Evolutionary conservation across 2,113 vertebrate genomes (phyloP).

Genomic region (Actenoides hombroni): DNA sequence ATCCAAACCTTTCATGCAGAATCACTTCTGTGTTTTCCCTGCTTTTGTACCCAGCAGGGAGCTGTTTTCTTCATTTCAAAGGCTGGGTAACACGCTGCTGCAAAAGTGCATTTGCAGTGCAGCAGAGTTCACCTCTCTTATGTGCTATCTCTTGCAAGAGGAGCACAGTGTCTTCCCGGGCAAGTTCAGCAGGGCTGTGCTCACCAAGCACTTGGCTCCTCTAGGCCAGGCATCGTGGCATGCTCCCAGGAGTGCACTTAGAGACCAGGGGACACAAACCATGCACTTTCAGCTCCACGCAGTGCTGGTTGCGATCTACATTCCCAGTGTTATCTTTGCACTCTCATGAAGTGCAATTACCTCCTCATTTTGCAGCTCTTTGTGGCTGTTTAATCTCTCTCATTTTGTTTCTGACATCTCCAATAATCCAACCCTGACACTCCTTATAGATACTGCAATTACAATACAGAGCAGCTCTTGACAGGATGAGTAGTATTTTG

Average conservation of each 20-base stretch:
- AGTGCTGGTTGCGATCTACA: background rate
- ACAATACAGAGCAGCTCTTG: slow-evolving; percentile 3
- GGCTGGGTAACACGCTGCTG: background rate
- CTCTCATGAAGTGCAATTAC: slow-evolving; percentile 35
- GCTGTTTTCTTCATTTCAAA: background rate
- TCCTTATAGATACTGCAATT: slow-evolving; percentile 28
- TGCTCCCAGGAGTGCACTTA: background rate
- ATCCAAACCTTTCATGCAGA: background rate
- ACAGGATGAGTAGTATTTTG: slow-evolving; percentile 21
- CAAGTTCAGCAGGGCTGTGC: background rate
- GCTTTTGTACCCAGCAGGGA: background rate
- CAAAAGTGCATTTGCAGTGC: background rate
- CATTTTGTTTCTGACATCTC: slow-evolving; percentile 57
- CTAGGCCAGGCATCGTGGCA: fast-evolving
- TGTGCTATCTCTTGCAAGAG: background rate
- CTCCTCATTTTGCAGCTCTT: slow-evolving; percentile 36
- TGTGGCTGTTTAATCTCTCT: slow-evolving; percentile 26
- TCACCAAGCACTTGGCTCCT: fast-evolving
- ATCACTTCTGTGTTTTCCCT: fast-evolving
- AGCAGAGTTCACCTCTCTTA: background rate
- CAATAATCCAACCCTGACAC: slow-evolving; percentile 30
- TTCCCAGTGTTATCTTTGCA: background rate
- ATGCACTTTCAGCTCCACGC: background rate
- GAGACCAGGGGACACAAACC: background rate
- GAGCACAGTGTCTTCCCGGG: background rate